phyloP scores from a whole-genome alignment of 2,797 vertebrate genomes.

The Tenualosa thibaudeaui region DNA sequence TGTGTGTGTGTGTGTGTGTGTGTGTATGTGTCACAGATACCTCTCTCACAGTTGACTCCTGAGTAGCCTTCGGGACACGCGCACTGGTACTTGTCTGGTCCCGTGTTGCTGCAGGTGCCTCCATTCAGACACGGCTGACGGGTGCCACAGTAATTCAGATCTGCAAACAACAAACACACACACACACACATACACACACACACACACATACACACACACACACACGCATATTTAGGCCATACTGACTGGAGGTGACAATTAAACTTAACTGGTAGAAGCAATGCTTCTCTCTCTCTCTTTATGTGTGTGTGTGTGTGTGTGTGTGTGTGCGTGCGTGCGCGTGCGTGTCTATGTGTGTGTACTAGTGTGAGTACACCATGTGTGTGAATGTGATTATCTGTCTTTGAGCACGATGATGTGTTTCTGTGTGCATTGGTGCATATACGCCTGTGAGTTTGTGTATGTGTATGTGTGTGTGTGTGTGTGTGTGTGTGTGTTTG shows the following conservation, averaged over 20 bases:
- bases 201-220: background rate
- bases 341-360: background rate
- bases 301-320: background rate
- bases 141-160: constrained; percentile 96
- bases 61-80: constrained; percentile 96
- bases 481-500: constrained; percentile 7
- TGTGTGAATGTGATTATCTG: no score
- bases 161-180: constrained; percentile 66
- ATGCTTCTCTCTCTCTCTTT: background rate
- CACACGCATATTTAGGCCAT: constrained; percentile 26
- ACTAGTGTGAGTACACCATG: background rate
- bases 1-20: background rate
- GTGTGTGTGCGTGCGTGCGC: background rate
- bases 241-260: background rate
- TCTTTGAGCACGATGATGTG: no score
- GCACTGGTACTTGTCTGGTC: constrained; percentile 97
- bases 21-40: constrained; percentile 68
- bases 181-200: constrained; percentile 23
- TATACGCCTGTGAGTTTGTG: no score
- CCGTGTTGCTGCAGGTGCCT: constrained; percentile 96
- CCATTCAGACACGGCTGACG: constrained; percentile 91
- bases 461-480: background rate
- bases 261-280: background rate
- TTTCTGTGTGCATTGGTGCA: no score
- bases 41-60: constrained; percentile 91